These are phyloP conservation scores for Limnephilus marmoratus DNA, from an alignment of 2,888 invertebrate species.

Conservation along the genomic window DNA sequence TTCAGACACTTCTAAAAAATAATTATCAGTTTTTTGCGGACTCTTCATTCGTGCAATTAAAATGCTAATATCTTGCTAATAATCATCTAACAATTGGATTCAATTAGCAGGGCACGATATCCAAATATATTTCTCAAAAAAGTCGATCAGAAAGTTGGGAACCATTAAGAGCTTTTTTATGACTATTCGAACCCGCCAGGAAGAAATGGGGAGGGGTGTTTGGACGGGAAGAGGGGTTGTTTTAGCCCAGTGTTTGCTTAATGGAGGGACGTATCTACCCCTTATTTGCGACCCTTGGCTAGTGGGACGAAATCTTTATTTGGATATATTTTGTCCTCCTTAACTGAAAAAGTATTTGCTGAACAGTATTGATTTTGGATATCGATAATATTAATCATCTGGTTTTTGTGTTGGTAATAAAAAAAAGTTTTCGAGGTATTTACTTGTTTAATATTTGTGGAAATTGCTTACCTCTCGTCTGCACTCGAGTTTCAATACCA, in stretches of 20 bases:
- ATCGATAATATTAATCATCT: neutral
- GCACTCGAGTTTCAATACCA: neutral
- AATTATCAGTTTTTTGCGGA: neutral
- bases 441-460: neutral
- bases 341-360: constrained; percentile 11
- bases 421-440: neutral
- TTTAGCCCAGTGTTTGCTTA: constrained; percentile 24
- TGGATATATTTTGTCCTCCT: constrained; percentile 62
- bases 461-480: neutral
- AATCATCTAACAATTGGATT: constrained; percentile 42
- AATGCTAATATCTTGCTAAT: constrained; percentile 23
- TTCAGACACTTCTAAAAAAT: neutral
- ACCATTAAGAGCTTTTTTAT: constrained; percentile 61
- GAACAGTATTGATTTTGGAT: neutral
- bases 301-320: constrained; percentile 58
- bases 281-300: constrained; percentile 57
- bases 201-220: constrained; percentile 52
- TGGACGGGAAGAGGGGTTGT: constrained; percentile 3
- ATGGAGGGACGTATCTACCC: constrained; percentile 34
- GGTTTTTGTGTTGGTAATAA: neutral
- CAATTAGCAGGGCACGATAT: constrained; percentile 54
- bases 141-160: constrained; percentile 58
- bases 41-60: constrained; percentile 4
- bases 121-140: constrained; percentile 20
- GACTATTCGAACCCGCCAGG: constrained; percentile 48